Evolutionary conservation across 2,113 vertebrate species (phyloP), one percentile per base, ranked within the genome.

Genomic region (Lepus timidus): DNA sequence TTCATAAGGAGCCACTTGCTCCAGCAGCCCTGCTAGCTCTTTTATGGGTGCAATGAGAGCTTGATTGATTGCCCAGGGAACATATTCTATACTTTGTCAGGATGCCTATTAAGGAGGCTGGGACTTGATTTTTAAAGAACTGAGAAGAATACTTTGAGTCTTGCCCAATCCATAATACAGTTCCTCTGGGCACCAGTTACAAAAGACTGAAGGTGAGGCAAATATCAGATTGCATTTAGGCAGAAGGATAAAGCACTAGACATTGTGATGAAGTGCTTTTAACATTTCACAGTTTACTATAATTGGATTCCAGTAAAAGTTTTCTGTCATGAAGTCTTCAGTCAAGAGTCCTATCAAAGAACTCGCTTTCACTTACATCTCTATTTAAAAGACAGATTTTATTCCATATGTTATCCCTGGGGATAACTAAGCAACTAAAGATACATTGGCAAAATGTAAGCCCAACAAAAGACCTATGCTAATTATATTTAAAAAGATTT

Each of bases 191-290:
- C 68, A 81, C 81, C 80, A 68, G 70, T 80, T 84, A 96, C 49
- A 94, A 85, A 85, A 94, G 78, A 49, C 49, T 88, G 81, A 27
- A 81, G 76, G 88, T 88, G 85, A 93, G 36, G 85, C 29, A 91
- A 91, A 20, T 70, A 67, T 58, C 91, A 94, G 49, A 55, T 71
- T 92, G 76, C 78, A 82, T 73, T 97, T 93, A 93, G 25, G 71
- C 19, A 44, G 20, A 29, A 4, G 9, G 52, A 44, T 31, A 20
- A 74, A 58, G 70, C 80, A 4, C 20, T 85, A 9, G 31, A 51
- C n/a, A 36, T 25, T 93, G 62, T 91, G 82, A 96, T 96, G 70
- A 95, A 97, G 95, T 83, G 85, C 92, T 98, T 95, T 97, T 93
- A 97, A 95, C 62, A 92, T 92, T 96, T 97, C 81, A 95, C 85